Evolutionary conservation across 2,888 invertebrate species (phyloP).

Genomic region (Agrilus cyanescens): DNA sequence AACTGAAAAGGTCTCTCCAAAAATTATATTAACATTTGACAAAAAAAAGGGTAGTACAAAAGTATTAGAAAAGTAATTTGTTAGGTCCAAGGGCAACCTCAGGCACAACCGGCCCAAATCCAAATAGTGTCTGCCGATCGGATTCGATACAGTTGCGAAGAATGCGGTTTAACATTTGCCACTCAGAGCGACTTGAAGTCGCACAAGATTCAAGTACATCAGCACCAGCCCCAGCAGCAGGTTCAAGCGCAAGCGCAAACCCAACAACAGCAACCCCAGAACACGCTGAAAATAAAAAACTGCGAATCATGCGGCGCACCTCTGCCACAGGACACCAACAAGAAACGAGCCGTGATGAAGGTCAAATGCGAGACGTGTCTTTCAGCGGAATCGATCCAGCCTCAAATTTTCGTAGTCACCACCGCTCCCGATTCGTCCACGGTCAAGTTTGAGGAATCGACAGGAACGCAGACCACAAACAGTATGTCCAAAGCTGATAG

Average conservation of each 20-base stretch:
- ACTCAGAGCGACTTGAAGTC: slow-evolving; percentile 33
- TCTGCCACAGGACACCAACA: slow-evolving; percentile 34
- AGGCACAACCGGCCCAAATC: slow-evolving; percentile 39
- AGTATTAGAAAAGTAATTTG: slow-evolving; percentile 1
- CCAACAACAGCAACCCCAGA: slow-evolving; percentile 29
- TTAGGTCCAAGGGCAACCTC: slow-evolving; percentile 28
- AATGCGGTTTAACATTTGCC: slow-evolving; percentile 34
- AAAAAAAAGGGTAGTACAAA: slow-evolving; percentile 1
- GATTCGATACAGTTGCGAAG: slow-evolving; percentile 34
- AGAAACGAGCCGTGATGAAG: slow-evolving; percentile 36
- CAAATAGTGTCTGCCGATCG: slow-evolving; percentile 48
- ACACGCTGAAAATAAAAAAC: slow-evolving; percentile 34
- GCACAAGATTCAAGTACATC: slow-evolving; percentile 38
- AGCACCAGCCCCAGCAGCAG: slow-evolving; percentile 31
- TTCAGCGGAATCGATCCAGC: slow-evolving; percentile 35
- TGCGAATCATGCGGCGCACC: slow-evolving; percentile 35
- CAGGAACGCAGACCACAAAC: slow-evolving; percentile 29
- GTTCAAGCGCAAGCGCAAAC: slow-evolving; percentile 18
- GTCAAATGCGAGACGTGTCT: slow-evolving; percentile 35
- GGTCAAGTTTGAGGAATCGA: slow-evolving; percentile 31
- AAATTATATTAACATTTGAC: slow-evolving; percentile 3
- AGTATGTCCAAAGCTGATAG: slow-evolving; percentile 20
- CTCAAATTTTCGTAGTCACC: slow-evolving; percentile 51
- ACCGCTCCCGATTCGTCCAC: slow-evolving; percentile 32
- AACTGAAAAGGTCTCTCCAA: too few species aligned